Evolutionary conservation across 2,888 invertebrate species (phyloP).

Genomic region (Drosophila mimica): DNA sequence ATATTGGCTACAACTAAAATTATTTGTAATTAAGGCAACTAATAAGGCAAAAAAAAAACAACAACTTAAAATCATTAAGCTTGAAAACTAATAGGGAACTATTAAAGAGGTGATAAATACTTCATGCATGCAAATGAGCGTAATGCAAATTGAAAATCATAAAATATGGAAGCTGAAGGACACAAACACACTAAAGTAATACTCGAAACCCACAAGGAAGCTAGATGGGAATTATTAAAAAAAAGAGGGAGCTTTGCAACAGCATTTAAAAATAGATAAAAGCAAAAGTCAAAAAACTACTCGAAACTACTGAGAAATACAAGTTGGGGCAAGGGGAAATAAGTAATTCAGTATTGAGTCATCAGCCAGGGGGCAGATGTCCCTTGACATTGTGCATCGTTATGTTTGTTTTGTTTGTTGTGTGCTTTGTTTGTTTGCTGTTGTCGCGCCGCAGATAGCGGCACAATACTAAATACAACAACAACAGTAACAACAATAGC

Average conservation of each 20-base stretch:
- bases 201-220: neutral
- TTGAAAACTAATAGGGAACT: neutral
- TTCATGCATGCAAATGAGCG: neutral
- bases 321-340: neutral
- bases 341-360: slow-evolving; percentile 10
- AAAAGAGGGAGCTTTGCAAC: neutral
- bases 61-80: no score
- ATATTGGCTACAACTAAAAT: neutral
- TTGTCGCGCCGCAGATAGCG: slow-evolving; percentile 57
- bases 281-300: neutral
- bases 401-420: slow-evolving; percentile 62
- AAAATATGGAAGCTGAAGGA: neutral
- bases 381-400: slow-evolving; percentile 58
- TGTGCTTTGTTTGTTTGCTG: slow-evolving; percentile 54
- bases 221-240: neutral
- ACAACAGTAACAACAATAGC: slow-evolving; percentile 2
- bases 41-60: neutral
- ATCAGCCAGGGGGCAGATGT: slow-evolving; percentile 36
- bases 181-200: neutral
- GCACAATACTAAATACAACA: slow-evolving; percentile 14
- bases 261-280: neutral
- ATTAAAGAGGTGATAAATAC: neutral
- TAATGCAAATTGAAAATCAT: neutral
- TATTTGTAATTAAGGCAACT: neutral
- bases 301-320: neutral